phyloP scores from a whole-genome alignment of 2,113 vertebrate genomes.

The Geococcyx californianus region DNA sequence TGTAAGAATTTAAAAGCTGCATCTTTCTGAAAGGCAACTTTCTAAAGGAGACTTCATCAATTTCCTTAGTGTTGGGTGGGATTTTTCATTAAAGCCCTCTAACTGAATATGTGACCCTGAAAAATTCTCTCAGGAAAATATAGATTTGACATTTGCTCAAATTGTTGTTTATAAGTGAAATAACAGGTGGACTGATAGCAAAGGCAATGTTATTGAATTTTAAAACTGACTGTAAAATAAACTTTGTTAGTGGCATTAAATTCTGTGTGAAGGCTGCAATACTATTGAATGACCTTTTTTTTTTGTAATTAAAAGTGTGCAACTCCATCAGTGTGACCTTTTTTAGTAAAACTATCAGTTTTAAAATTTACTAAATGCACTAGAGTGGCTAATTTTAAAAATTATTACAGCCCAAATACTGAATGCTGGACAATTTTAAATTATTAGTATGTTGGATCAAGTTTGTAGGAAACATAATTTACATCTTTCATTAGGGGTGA shows the following conservation, averaged over 20 bases:
- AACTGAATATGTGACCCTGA: background rate
- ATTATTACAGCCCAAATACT: background rate
- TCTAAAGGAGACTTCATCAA: background rate
- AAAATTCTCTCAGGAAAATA: background rate
- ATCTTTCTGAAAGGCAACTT: constrained; percentile 6
- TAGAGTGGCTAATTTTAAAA: background rate
- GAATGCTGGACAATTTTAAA: background rate
- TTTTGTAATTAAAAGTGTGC: background rate
- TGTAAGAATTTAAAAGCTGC: constrained; percentile 76
- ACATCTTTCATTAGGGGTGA: background rate
- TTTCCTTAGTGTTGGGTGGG: background rate
- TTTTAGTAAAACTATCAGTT: background rate
- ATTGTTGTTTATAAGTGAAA: background rate
- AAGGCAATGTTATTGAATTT: background rate
- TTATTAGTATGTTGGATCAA: background rate
- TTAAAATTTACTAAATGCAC: background rate
- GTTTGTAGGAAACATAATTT: background rate
- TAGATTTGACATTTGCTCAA: background rate
- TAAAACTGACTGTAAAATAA: constrained; percentile 19
- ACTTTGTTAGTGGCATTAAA: background rate
- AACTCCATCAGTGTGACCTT: background rate
- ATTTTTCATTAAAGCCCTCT: background rate
- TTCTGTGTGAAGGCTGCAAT: background rate
- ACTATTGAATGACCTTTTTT: background rate
- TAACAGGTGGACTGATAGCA: background rate